phyloP scores from a whole-genome alignment of 1,140 invertebrate species.

The Subanguina moxae region DNA sequence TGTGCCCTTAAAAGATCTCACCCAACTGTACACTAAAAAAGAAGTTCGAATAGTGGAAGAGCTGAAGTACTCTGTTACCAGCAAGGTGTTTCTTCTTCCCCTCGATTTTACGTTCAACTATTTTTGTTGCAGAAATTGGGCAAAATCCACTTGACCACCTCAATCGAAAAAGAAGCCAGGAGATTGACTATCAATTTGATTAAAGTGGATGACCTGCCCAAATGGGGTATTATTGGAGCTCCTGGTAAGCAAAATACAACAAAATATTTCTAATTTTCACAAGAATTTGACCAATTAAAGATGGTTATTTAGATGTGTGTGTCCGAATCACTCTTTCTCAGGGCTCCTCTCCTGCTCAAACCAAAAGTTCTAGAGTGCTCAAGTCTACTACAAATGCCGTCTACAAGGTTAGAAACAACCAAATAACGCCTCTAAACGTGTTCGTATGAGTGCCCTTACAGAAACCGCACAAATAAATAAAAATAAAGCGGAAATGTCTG shows the following conservation, averaged over 20 bases:
- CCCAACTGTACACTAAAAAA: conserved; percentile 52
- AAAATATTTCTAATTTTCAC: no score
- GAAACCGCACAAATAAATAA: no score
- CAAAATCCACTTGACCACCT: conserved; percentile 54
- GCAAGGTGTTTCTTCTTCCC: conserved; percentile 36
- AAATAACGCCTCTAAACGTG: no score
- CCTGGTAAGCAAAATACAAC: conserved; percentile 51
- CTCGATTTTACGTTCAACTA: not conserved
- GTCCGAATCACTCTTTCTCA: conserved; percentile 51
- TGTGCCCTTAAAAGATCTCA: conserved; percentile 51
- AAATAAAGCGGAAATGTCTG: no score
- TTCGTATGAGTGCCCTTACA: no score
- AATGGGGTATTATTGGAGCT: conserved; percentile 57
- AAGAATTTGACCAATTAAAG: no score
- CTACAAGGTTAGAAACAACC: conserved; percentile 36
- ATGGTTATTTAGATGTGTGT: conserved; percentile 44
- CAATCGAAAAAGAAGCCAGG: conserved; percentile 55
- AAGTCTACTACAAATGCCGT: conserved; percentile 23
- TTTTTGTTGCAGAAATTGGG: conserved; percentile 52
- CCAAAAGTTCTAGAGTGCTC: conserved; percentile 50
- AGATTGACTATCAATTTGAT: conserved; percentile 56
- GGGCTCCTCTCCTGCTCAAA: conserved; percentile 40
- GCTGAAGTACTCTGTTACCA: conserved; percentile 43
- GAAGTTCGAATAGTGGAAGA: conserved; percentile 57
- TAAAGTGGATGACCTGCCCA: conserved; percentile 56